Evolutionary conservation across 1,140 invertebrate species (phyloP).

Genomic region (Lordiphosa mommai): DNA sequence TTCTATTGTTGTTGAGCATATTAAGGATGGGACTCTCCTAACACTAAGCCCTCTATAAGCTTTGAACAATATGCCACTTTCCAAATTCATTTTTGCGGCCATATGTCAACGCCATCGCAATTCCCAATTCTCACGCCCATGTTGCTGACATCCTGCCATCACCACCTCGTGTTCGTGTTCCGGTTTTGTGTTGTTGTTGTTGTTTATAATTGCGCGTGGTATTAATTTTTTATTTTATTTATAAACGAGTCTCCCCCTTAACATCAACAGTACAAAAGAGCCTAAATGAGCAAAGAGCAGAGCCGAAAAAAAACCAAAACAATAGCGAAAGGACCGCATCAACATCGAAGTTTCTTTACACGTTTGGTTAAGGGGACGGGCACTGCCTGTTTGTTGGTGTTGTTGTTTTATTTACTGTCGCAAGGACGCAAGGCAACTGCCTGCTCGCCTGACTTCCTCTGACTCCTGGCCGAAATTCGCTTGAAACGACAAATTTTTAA

Average conservation of each 20-base stretch:
- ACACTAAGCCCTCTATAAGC: no score
- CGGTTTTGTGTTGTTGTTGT: slow-evolving; percentile 20
- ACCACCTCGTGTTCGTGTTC: slow-evolving; percentile 4
- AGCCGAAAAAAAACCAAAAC: slow-evolving; percentile 21
- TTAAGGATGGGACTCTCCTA: no score
- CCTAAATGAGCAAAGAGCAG: slow-evolving; percentile 40
- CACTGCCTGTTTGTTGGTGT: not conserved
- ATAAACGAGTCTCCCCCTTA: slow-evolving; percentile 10
- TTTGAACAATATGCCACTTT: no score
- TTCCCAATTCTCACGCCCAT: slow-evolving; percentile 43
- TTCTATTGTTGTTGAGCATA: no score
- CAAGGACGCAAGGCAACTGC: slow-evolving; percentile 23
- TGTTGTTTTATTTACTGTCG: slow-evolving; percentile 17
- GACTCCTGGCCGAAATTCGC: slow-evolving; percentile 46
- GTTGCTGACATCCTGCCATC: slow-evolving; percentile 27
- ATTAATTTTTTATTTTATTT: slow-evolving; percentile 48
- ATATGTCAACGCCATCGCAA: slow-evolving; percentile 1
- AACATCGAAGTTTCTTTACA: slow-evolving; percentile 31
- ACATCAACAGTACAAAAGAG: slow-evolving; percentile 34
- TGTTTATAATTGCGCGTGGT: slow-evolving; percentile 40
- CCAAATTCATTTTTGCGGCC: not conserved
- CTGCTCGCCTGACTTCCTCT: slow-evolving; percentile 27
- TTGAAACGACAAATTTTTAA: slow-evolving; percentile 72
- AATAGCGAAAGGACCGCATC: slow-evolving; percentile 35
- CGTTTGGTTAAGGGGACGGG: slow-evolving; percentile 9